phyloP scores from a whole-genome alignment of 2,888 invertebrate genomes.

The Myathropa florea region DNA sequence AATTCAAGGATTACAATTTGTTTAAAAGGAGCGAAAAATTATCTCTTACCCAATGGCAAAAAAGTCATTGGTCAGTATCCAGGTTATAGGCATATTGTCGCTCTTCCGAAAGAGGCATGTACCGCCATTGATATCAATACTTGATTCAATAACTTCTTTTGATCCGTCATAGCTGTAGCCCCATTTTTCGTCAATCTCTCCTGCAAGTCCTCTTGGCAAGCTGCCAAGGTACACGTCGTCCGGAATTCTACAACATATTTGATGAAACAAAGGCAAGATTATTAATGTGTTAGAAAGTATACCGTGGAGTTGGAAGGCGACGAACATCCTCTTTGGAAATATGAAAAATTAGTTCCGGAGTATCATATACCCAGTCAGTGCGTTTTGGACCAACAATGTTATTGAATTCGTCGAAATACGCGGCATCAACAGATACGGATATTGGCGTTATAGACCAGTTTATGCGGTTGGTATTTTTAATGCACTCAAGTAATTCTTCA shows the following conservation, averaged over 20 bases:
- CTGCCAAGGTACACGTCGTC: not conserved
- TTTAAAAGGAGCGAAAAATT: not conserved
- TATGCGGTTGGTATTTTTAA: constrained; percentile 49
- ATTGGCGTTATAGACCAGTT: constrained; percentile 49
- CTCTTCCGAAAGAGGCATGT: constrained; percentile 44
- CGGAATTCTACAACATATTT: constrained; percentile 13
- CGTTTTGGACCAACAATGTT: constrained; percentile 40
- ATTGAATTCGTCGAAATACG: constrained; percentile 29
- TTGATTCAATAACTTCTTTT: constrained; percentile 31
- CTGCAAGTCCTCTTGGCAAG: constrained; percentile 21
- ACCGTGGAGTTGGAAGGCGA: constrained; percentile 20
- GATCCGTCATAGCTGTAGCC: constrained; percentile 54
- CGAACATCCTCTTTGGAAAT: constrained; percentile 36
- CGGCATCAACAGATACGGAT: constrained; percentile 35
- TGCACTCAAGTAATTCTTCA: constrained; percentile 50
- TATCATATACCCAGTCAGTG: constrained; percentile 36
- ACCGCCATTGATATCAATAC: constrained; percentile 51
- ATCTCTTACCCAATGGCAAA: constrained; percentile 46
- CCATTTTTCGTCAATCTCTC: constrained; percentile 60
- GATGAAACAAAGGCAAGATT: not conserved
- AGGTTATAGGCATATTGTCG: constrained; percentile 42
- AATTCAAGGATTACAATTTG: not conserved
- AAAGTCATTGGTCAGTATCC: constrained; percentile 56
- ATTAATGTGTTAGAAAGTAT: not conserved
- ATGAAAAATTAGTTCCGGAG: constrained; percentile 39